A percentile compares a stretch with the other conserved stretches of the same genome.
phyloP scores from a whole-genome alignment of 2,888 invertebrate genomes.

The Andrena flavipes region DNA sequence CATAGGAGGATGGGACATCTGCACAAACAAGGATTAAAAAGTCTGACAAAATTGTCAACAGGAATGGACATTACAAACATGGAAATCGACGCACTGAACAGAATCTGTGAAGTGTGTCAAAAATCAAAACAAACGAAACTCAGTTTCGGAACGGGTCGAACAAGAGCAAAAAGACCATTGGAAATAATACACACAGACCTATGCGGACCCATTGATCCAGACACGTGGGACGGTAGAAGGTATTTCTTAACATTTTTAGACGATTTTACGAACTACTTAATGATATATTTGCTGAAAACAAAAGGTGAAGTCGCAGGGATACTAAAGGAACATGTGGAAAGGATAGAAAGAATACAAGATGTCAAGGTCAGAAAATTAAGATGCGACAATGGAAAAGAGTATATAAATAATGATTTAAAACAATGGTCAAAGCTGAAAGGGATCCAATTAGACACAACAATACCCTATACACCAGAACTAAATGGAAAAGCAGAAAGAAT shows the following conservation, averaged over 20 bases:
- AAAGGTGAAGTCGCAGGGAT: slow-evolving; percentile 2
- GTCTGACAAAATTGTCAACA: neutral
- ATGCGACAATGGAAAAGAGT: slow-evolving; percentile 46
- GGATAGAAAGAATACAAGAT: slow-evolving; percentile 49
- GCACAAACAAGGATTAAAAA: neutral
- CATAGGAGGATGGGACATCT: too few relatives aligned
- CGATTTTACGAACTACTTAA: slow-evolving; percentile 12
- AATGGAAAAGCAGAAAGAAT: neutral
- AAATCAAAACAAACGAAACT: slow-evolving; percentile 59
- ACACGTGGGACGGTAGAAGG: slow-evolving; percentile 53
- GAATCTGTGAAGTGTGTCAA: slow-evolving; percentile 41
- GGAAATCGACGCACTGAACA: neutral
- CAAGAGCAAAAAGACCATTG: slow-evolving; percentile 54
- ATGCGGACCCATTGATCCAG: slow-evolving; percentile 67
- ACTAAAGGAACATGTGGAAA: too few relatives aligned
- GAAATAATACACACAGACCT: slow-evolving; percentile 60
- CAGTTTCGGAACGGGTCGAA: slow-evolving; percentile 34
- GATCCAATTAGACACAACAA: neutral
- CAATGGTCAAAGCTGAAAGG: neutral
- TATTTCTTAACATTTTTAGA: slow-evolving; percentile 37
- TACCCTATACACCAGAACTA: neutral
- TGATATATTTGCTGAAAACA: neutral
- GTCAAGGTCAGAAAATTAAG: neutral
- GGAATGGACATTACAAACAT: slow-evolving; percentile 2
- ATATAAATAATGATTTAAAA: slow-evolving; percentile 38